These are phyloP conservation scores for Leuciscus idus DNA, from an alignment of 2,113 vertebrate species.

Conservation along the genomic window DNA sequence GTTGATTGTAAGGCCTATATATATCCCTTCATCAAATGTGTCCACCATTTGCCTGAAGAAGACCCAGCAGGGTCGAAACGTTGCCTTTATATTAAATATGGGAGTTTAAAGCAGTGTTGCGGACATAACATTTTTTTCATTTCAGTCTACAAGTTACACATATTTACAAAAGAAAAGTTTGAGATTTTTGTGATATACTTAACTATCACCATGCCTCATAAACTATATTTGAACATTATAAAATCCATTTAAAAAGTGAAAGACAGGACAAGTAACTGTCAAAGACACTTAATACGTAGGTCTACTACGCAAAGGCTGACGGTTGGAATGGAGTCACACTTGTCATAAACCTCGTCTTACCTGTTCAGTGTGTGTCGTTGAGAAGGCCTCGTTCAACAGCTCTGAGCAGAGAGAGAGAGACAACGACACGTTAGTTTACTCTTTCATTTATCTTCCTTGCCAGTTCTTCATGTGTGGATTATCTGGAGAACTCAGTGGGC, in stretches of 20 bases:
- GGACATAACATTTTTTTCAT: no score
- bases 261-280: no score
- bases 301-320: no score
- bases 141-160: not conserved
- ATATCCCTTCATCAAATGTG: no score
- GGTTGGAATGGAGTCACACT: not conserved
- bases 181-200: not conserved
- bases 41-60: no score
- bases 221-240: not conserved
- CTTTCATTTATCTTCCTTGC: not conserved
- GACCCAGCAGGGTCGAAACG: no score
- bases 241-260: no score
- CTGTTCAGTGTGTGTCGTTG: constrained; percentile 16
- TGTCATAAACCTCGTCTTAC: not conserved
- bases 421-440: not conserved
- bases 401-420: not conserved
- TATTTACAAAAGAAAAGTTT: not conserved
- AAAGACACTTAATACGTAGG: no score
- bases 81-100: no score
- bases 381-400: not conserved
- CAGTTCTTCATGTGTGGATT: not conserved
- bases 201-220: not conserved
- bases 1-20: no score
- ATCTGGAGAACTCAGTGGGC: not conserved
- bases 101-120: no score